Evolutionary conservation across 2,797 vertebrate genomes (phyloP), one percentile per base, ranked within the genome.

Genomic region (Premnoplex brunnescens): DNA sequence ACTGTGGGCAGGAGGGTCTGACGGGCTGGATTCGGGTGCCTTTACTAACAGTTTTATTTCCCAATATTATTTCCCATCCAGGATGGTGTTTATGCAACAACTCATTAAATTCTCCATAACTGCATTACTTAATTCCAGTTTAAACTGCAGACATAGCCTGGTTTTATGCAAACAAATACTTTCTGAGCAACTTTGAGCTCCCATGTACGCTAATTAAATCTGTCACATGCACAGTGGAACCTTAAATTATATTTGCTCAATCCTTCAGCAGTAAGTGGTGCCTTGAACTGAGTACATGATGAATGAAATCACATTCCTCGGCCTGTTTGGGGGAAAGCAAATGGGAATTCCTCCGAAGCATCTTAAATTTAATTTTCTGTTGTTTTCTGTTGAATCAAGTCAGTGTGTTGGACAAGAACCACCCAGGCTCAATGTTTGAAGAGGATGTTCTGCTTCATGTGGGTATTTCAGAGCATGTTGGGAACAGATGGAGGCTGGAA

Each of bases 91-190:
- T 88, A 85, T 1, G 3, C 85, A 94, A 94, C 88, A 95, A 95
- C 71, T 95, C 93, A 95, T 94, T 96, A 93, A 67, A 88, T 67
- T 89, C 88, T 88, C 90, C 74, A 12, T 91, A 93, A 90, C 67
- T 24, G 63, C 73, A 71, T 69, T 59, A 78, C 73, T 82, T 87
- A 36, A 67, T 67, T 85, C 89, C 83, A 28, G 59, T 85, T 90
- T 64, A 91, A 93, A 93, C 49, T 94, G 94, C 95, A 96, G 87
- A 73, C 85, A 69, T 48, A 59, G 94, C 80, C 80, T 79, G 73
- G 80, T 90, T 94, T 95, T 88, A 94, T 86, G 91, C 95, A 92
- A 96, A 94, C 91, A 95, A 93, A 92, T 84, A 93, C 89, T 96
- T 95, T 56, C 88, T 76, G 89, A 88, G 90, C 78, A 93, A 93